These are phyloP conservation scores for Ianthella basta DNA, from an alignment of 37 sponge, comb jelly and placozoan genomes.

Conservation along the genomic window DNA sequence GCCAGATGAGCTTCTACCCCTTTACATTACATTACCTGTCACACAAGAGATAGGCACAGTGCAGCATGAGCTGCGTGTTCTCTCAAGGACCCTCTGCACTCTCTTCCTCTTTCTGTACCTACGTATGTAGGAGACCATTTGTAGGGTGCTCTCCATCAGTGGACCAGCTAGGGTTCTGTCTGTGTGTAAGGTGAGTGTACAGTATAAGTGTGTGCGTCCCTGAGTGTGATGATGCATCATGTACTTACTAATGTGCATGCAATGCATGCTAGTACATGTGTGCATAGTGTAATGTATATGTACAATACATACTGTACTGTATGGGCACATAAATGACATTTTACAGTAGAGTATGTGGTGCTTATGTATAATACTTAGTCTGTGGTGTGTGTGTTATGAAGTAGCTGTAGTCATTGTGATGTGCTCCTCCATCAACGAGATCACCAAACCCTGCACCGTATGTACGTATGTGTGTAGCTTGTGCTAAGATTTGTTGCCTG, in stretches of 20 bases:
- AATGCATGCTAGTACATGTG: no score
- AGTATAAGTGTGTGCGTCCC: constrained; percentile 12
- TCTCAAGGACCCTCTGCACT: background rate
- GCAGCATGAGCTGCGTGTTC: no score
- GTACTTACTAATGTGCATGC: no score
- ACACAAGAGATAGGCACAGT: no score
- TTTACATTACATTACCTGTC: no score
- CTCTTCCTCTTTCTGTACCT: background rate
- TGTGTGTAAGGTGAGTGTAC: constrained; percentile 63
- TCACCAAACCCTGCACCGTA: no score
- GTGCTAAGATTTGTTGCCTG: background rate
- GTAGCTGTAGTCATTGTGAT: background rate
- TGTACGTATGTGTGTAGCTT: no score
- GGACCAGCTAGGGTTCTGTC: constrained; percentile 51
- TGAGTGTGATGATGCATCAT: background rate
- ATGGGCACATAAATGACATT: no score
- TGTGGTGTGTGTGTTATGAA: background rate
- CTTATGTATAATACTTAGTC: background rate
- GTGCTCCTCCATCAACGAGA: no score
- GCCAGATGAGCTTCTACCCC: no score
- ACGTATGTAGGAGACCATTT: constrained; percentile 54
- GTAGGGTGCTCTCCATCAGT: constrained; percentile 40
- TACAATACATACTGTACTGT: no score
- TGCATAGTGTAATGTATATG: no score
- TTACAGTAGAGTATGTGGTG: background rate